Base-by-base conservation (phyloP, 2,888 invertebrate genomes). In the Eutolmus rufibarbis region DNA sequence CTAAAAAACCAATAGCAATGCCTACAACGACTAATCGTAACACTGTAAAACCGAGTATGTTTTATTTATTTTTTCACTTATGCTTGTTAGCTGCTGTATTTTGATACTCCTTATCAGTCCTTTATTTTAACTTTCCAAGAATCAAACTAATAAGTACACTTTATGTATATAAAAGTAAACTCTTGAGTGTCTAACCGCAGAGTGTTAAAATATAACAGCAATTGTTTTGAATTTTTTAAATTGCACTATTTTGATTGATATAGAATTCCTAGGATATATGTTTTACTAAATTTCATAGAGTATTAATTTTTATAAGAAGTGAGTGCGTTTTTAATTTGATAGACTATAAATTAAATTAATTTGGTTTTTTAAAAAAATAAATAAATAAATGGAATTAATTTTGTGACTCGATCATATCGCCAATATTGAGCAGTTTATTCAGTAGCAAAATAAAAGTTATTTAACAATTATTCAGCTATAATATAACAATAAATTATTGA, bases 1-100 rank as follows among this genome's bases (percentile, higher is more conserved):
- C 88, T 28, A 88, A 88, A 88, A 88, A 88, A 87, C 84, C 89
- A 31, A 82, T 81, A 57, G 66, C 66, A 66, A 51, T 79, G 57
- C 51, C 87, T 40, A 82, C 88, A 87, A 37, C 91, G 90, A 91
- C 92, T 92, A 92, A 87, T 86, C 90, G 90, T 90, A 85, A 78
- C 88, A 87, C 85, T 87, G 84, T 87, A 57, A 89, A 89, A 46
- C 90, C 88, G 88, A 87, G 89, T 91, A 90, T 89, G 90, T 89
- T 86, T 84, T 82, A 14, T 85, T 86, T 74, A 77, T 46, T 87
- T 85, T 87, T 87, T 86, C 28, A 74, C 86, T 87, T 85, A 28
- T 86, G 56, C 84, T 77, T 57, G 76, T 56, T 46, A 40, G 43
- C 31, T 51, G 51, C 23, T 23, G 28, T 66, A 66, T 43, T 78